These are phyloP conservation scores for Geotrupes spiniger DNA, from an alignment of 2,888 invertebrate species.

Conservation along the genomic window DNA sequence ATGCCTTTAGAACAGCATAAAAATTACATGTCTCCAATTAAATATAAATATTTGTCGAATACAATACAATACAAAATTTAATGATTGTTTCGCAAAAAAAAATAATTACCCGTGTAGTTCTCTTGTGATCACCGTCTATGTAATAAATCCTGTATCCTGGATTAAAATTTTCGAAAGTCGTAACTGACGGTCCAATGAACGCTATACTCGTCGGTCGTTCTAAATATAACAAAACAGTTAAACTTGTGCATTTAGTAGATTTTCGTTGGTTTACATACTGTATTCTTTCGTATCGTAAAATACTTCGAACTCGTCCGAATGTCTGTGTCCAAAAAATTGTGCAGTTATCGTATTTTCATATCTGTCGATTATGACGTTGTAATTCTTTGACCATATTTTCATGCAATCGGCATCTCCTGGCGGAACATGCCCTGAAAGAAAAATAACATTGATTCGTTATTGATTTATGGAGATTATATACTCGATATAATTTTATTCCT, in stretches of 20 bases:
- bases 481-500: too few relatives aligned
- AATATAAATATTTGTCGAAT: too few relatives aligned
- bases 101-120: slow-evolving; percentile 73
- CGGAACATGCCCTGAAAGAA: slow-evolving; percentile 76
- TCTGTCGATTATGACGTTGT: slow-evolving; percentile 80
- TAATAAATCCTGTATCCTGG: slow-evolving; percentile 95
- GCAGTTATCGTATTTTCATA: slow-evolving; percentile 86
- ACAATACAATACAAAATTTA: too few relatives aligned
- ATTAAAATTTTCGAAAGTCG: slow-evolving; percentile 88
- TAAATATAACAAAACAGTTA: slow-evolving; percentile 41
- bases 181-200: slow-evolving; percentile 91
- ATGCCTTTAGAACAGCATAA: too few relatives aligned
- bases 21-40: too few relatives aligned
- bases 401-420: slow-evolving; percentile 91
- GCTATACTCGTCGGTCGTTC: slow-evolving; percentile 80
- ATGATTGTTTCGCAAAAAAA: too few relatives aligned
- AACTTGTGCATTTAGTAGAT: not conserved
- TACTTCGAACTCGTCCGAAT: slow-evolving; percentile 89
- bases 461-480: too few relatives aligned
- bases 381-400: slow-evolving; percentile 93
- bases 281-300: slow-evolving; percentile 83
- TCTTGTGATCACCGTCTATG: slow-evolving; percentile 85
- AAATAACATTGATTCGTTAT: too few relatives aligned
- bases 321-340: slow-evolving; percentile 92
- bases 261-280: slow-evolving; percentile 51